phyloP scores from a whole-genome alignment of 2,888 invertebrate species.

The Anoplius nigerrimus region DNA sequence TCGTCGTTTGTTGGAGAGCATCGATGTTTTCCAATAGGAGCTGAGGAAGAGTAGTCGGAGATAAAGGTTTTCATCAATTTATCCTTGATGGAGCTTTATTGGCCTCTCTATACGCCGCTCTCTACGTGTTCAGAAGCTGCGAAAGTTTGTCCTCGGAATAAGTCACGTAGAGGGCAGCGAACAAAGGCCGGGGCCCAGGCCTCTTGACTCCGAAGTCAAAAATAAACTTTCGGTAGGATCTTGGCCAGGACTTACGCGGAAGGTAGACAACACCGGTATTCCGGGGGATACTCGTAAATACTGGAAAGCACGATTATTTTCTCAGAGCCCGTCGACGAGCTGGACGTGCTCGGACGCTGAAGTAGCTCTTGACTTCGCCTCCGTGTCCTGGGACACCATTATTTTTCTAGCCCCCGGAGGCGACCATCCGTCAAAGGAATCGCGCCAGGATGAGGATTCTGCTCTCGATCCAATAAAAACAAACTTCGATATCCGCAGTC shows the following conservation, averaged over 20 bases:
- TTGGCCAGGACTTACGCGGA: conserved; percentile 50
- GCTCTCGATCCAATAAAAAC: conserved; percentile 59
- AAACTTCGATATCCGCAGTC: conserved; percentile 47
- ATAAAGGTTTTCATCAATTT: too few species aligned
- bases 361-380: conserved; percentile 43
- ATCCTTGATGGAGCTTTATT: background rate
- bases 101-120: too few species aligned
- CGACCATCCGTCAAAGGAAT: conserved; percentile 56
- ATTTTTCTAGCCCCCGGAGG: conserved; percentile 52
- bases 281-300: conserved; percentile 58
- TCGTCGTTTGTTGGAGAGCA: background rate
- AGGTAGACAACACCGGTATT: conserved; percentile 45
- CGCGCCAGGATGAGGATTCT: conserved; percentile 45
- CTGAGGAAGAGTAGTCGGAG: too few species aligned
- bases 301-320: conserved; percentile 63
- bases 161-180: conserved; percentile 6
- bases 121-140: too few species aligned
- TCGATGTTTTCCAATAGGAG: too few species aligned
- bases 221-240: conserved; percentile 46
- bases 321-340: conserved; percentile 49
- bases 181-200: background rate
- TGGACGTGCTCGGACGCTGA: conserved; percentile 54
- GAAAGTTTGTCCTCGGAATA: background rate
- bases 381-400: conserved; percentile 45
- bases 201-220: conserved; percentile 44